Evolutionary conservation across 1,140 invertebrate genomes (phyloP).

Genomic region (Paralvinella palmiformis): DNA sequence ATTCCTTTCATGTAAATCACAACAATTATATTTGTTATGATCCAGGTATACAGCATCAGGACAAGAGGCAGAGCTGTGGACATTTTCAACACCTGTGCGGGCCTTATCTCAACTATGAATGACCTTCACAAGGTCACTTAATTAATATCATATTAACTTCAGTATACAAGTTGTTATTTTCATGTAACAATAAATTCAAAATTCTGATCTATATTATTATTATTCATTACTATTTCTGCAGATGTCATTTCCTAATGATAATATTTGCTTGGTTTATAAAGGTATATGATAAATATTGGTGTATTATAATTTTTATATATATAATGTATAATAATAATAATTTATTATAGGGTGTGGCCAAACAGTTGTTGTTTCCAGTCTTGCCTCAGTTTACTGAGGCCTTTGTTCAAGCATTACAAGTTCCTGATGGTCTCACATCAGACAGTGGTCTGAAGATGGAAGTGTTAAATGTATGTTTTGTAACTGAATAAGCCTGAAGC

Average conservation of each 20-base stretch:
- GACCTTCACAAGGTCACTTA: conserved; percentile 54
- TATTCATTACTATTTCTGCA: too few species aligned
- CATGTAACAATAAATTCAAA: too few species aligned
- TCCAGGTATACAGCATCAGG: conserved; percentile 59
- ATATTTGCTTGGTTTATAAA: too few species aligned
- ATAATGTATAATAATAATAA: not conserved
- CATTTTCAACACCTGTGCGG: conserved; percentile 61
- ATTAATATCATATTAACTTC: too few species aligned
- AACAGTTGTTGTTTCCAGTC: conserved; percentile 60
- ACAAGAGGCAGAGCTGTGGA: conserved; percentile 62
- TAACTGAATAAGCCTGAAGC: too few species aligned
- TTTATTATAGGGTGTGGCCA: conserved; percentile 48
- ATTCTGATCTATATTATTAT: too few species aligned
- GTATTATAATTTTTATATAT: too few species aligned
- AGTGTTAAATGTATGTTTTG: conserved; percentile 59
- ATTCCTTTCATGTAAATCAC: too few species aligned
- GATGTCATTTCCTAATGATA: too few species aligned
- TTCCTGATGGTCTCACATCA: conserved; percentile 56
- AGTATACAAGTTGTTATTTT: too few species aligned
- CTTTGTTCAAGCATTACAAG: conserved; percentile 60
- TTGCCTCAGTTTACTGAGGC: conserved; percentile 67
- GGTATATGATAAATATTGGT: too few species aligned
- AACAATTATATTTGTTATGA: too few species aligned
- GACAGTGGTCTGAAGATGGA: conserved; percentile 68
- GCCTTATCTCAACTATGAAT: conserved; percentile 57